Evolutionary conservation across 2,888 invertebrate genomes (phyloP), one percentile per base, ranked within the genome.

Genomic region (Pimpla rufipes): DNA sequence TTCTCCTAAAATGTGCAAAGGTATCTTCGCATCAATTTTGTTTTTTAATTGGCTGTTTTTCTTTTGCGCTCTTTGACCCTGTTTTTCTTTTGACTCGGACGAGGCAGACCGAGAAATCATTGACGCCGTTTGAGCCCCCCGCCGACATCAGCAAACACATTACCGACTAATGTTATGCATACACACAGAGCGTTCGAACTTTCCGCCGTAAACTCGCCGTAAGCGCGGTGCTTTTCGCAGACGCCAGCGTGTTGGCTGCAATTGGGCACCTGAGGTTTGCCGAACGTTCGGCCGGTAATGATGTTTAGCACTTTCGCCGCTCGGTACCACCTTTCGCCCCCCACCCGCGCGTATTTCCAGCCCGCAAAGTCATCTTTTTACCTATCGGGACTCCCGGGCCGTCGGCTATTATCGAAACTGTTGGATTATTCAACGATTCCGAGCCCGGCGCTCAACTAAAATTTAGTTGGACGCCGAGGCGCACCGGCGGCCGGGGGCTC

Each of bases 391-490:
- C 3, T 29, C 29, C 16, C n/a, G n/a, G 50, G 59, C 45, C 75
- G 42, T 68, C 50, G 82, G 74, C 86, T 68, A 81, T 85, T 85
- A 85, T 83, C 83, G 79, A 57, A 73, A 77, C 79, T 83, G 82
- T 77, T 87, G 83, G 84, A 87, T 87, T 85, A 87, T 87, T 87
- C 87, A 87, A 87, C 87, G 81, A 83, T 83, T 83, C 81, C 67
- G 77, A 83, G 85, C 85, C 85, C 71, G n/a, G 83, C 79, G 74
- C 81, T 85, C 73, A 85, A 81, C 85, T 84, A 85, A 86, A 87
- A 86, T 87, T 86, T 79, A 83, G 77, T 42, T 50, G 23, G 50
- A 55, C 55, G 71, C 74, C 55, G 37, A 16, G 35, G 42, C 18
- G 78, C 16, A n/a, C 7, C 71, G 0, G n/a, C 5, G 16, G 35